These are phyloP conservation scores for Glaucomys volans DNA, from an alignment of 2,113 vertebrate genomes.

Conservation along the genomic window DNA sequence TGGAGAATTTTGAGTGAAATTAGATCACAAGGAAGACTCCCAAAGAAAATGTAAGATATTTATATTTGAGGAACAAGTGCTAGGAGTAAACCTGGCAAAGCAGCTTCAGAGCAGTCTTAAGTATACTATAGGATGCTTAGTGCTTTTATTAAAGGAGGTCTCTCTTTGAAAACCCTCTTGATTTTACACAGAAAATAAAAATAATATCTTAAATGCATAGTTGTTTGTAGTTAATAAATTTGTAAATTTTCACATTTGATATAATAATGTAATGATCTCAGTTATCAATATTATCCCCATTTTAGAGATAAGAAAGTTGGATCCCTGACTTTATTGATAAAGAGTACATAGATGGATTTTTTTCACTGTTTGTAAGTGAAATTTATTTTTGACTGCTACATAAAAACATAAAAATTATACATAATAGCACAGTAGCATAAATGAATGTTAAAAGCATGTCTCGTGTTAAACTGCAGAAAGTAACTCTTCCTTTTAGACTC, in stretches of 20 bases:
- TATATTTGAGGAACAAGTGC: not conserved
- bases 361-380: not conserved
- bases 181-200: not conserved
- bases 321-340: not conserved
- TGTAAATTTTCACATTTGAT: not conserved
- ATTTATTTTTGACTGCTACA: not conserved
- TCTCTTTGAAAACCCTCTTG: not conserved
- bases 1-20: conserved; percentile 23
- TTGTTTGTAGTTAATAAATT: not conserved
- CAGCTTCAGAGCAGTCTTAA: not conserved
- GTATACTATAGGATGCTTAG: not conserved
- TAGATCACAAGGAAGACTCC: not conserved
- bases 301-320: not conserved
- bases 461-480: not conserved
- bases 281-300: not conserved
- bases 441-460: not conserved
- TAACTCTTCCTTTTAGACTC: not conserved
- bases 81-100: not conserved
- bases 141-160: not conserved
- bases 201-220: not conserved
- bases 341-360: not conserved
- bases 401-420: not conserved
- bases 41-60: not conserved
- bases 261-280: not conserved
- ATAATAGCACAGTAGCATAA: not conserved